Conservation (phyloP, 2,797 vertebrate species). For the Channa striata region DNA sequence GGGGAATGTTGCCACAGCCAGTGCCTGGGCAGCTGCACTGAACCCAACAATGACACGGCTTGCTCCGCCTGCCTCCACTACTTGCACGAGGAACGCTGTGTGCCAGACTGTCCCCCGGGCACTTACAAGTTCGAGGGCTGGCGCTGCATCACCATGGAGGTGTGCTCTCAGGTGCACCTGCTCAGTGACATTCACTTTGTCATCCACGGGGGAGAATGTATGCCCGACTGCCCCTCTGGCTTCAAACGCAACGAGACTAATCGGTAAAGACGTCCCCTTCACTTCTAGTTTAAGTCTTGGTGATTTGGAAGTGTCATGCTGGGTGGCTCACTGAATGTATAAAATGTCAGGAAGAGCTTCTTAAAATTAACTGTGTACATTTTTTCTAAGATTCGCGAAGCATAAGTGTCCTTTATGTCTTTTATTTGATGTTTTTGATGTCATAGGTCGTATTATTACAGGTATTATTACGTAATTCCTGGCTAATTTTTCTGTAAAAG, state of each 20-base stretch:
- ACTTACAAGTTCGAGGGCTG: constrained; percentile 97
- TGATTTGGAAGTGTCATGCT: constrained; percentile 10
- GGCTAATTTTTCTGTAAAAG: constrained; percentile 7
- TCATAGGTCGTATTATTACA: neutral
- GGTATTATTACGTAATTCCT: constrained; percentile 13
- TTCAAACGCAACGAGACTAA: constrained; percentile 92
- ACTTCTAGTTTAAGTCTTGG: constrained; percentile 23
- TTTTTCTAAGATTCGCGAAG: neutral
- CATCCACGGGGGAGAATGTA: constrained; percentile 94
- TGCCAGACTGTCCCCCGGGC: constrained; percentile 89
- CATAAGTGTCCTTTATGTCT: neutral
- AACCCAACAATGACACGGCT: constrained; percentile 87
- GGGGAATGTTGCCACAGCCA: constrained; percentile 95
- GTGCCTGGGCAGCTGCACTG: constrained; percentile 93
- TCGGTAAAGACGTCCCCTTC: constrained; percentile 82
- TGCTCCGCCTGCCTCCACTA: constrained; percentile 95
- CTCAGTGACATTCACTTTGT: constrained; percentile 88
- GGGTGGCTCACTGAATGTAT: constrained; percentile 22
- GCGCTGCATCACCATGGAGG: constrained; percentile 94
- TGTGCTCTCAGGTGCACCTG: constrained; percentile 89
- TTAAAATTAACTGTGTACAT: neutral
- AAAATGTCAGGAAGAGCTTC: neutral
- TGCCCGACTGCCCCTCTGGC: constrained; percentile 93
- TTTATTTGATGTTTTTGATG: constrained; percentile 20
- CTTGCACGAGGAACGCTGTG: constrained; percentile 89